Base-by-base conservation (phyloP, 2,888 invertebrate genomes). In the Lampropteryx suffumata region DNA sequence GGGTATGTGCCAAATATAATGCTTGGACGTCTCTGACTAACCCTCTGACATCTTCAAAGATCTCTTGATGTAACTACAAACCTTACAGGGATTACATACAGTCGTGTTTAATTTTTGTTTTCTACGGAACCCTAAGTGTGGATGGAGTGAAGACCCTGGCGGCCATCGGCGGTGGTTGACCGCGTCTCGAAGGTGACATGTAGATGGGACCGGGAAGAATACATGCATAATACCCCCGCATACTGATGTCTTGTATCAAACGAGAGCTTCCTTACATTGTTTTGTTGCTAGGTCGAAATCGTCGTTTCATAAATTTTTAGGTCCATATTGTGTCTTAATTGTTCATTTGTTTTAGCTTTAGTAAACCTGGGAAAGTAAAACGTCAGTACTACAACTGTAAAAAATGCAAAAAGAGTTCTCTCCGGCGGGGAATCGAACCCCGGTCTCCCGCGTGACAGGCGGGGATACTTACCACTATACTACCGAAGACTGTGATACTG, bases 391-490 rank as follows among this genome's bases (percentile, higher is more conserved):
- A 2, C 17, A 4, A 3, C 4, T 17, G 17, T 17, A 17, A 11
- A 29, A 1, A 21, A 10, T 13, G 8, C 47, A 48, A 55, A 67
- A 75, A 75, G 70, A 43, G 26, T 1, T 58, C 81, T 82, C 84
- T 81, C 84, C 89, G 88, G 89, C 90, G 87, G 90, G 90, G 90
- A 90, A 90, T 90, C 89, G 90, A 91, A 91, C 90, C 90, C 90
- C 88, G 90, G 90, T 90, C 91, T 91, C 90, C 90, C 90, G 90
- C 90, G 90, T 90, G 90, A 90, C 90, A 91, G 90, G 90, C 90
- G 89, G 90, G 90, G 89, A 90, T 91, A 90, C 90, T 90, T 58
- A 90, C 90, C 90, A 90, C 90, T 91, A 90, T 90, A 90, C 90
- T 90, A 90, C 90, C 90, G 89, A 87, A 83, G 88, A 88, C 26